A percentile compares a stretch with the other conserved stretches of the same genome.
phyloP scores from a whole-genome alignment of 2,797 vertebrate species.

The Propithecus perrieri region DNA sequence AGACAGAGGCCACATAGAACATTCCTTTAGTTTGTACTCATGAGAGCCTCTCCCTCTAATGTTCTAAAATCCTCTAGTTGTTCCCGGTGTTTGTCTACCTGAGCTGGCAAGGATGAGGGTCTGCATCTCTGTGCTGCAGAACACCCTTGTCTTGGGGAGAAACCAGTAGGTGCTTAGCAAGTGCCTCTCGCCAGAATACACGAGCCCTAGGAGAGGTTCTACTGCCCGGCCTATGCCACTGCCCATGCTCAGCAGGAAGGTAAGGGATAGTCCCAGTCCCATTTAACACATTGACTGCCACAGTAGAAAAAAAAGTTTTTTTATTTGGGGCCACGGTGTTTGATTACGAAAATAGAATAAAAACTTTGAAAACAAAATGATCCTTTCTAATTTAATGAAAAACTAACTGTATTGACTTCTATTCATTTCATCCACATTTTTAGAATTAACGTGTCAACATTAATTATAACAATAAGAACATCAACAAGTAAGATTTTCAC shows the following conservation, averaged over 20 bases:
- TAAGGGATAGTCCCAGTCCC: neutral
- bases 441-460: no score
- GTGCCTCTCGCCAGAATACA: fast-evolving
- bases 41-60: neutral
- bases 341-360: no score
- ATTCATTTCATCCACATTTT: no score
- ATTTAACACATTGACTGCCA: neutral
- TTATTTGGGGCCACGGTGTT: no score
- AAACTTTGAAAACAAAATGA: no score
- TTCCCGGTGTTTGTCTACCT: fast-evolving
- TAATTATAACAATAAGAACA: no score
- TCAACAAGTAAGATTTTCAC: no score
- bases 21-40: fast-evolving
- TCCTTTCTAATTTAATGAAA: no score
- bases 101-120: neutral
- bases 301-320: no score
- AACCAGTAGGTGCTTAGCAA: neutral
- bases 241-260: no score
- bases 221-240: fast-evolving
- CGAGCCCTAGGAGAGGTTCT: neutral
- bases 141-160: neutral
- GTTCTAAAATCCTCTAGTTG: neutral
- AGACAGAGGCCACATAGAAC: neutral
- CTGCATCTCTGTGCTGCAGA: neutral
- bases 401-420: no score